Evolutionary conservation across 2,797 vertebrate genomes (phyloP).

Genomic region (Gouania willdenowi): DNA sequence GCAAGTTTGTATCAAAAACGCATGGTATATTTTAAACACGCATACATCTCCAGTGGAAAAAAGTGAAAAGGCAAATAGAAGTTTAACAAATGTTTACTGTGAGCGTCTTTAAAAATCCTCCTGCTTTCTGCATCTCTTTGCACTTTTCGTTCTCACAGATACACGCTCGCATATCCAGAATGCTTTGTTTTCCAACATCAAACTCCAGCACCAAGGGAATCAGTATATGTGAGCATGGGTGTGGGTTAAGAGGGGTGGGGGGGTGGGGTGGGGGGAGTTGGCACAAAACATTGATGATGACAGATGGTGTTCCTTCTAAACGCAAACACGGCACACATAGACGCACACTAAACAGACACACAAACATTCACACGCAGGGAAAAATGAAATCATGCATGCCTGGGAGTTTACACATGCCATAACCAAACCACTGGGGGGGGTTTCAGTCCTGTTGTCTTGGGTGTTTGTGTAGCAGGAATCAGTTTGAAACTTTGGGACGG

Average conservation of each 20-base stretch:
- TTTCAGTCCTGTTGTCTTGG: too few species aligned
- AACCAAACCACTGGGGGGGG: too few species aligned
- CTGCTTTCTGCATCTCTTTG: slow-evolving; percentile 25
- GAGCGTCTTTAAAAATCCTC: slow-evolving; percentile 36
- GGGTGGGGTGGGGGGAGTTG: slow-evolving; percentile 43
- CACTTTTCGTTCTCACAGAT: slow-evolving; percentile 5
- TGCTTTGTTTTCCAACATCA: neutral
- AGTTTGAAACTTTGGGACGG: too few species aligned
- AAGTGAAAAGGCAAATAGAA: slow-evolving; percentile 15
- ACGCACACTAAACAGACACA: slow-evolving; percentile 13
- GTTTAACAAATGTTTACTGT: too few species aligned
- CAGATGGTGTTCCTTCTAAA: slow-evolving; percentile 67
- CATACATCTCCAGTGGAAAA: slow-evolving; percentile 10
- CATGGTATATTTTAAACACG: slow-evolving; percentile 8
- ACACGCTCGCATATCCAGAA: neutral
- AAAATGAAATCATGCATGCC: neutral
- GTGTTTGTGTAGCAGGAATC: too few species aligned
- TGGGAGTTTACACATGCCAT: too few species aligned
- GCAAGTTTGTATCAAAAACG: slow-evolving; percentile 15
- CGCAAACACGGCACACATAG: slow-evolving; percentile 28
- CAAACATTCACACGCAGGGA: slow-evolving; percentile 3
- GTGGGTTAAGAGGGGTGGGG: slow-evolving; percentile 41
- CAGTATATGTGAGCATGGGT: slow-evolving; percentile 31
- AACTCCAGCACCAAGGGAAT: slow-evolving; percentile 18
- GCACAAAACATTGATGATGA: slow-evolving; percentile 49